These are phyloP conservation scores for Tichodroma muraria DNA, from an alignment of 2,113 vertebrate species.

Conservation along the genomic window DNA sequence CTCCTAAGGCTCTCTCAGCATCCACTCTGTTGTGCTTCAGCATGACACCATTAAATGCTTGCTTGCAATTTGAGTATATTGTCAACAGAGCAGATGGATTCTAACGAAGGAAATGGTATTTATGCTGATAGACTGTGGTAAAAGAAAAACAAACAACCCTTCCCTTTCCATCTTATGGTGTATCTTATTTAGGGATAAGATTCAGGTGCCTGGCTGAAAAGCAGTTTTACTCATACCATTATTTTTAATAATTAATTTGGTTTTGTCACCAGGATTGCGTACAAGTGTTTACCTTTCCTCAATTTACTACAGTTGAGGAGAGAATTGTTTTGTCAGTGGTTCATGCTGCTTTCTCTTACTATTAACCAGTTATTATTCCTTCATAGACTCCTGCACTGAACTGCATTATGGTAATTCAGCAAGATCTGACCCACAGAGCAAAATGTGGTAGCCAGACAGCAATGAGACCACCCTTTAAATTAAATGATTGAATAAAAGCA, in stretches of 20 bases:
- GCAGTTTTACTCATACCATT: background rate
- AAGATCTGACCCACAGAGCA: background rate
- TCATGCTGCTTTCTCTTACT: background rate
- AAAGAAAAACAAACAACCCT: background rate
- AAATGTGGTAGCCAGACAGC: background rate
- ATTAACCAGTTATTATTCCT: background rate
- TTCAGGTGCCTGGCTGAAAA: constrained; percentile 4
- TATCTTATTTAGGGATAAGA: constrained; percentile 8
- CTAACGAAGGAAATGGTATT: constrained; percentile 28
- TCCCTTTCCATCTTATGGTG: background rate
- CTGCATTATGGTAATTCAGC: background rate
- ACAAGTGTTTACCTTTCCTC: background rate
- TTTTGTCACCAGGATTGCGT: background rate
- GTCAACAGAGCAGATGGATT: constrained; percentile 49
- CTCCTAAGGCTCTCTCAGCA: constrained; percentile 54
- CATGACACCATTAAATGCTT: constrained; percentile 52
- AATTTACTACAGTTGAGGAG: background rate
- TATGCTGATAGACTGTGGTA: constrained; percentile 28
- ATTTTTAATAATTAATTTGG: background rate
- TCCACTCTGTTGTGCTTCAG: constrained; percentile 41
- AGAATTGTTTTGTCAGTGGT: background rate
- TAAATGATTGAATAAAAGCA: background rate
- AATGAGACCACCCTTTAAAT: background rate
- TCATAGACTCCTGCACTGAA: accelerated
- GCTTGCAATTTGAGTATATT: constrained; percentile 56